These are phyloP conservation scores for Malthinus flaveolus DNA, from an alignment of 2,888 invertebrate species.

Conservation along the genomic window DNA sequence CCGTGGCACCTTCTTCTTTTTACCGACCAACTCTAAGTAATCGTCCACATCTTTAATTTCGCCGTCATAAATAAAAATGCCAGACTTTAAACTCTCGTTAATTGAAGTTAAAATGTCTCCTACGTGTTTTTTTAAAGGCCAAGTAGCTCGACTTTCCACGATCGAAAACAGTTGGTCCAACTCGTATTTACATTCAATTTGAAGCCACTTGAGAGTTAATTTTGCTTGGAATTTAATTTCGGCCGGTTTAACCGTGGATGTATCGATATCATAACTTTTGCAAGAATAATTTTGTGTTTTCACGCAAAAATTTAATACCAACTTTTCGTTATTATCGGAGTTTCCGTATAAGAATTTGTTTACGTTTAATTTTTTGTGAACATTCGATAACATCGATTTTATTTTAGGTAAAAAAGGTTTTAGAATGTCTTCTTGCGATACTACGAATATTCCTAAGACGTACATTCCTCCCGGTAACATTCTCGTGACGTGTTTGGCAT, in stretches of 20 bases:
- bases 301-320: conserved; percentile 65
- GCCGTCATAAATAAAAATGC: conserved; percentile 76
- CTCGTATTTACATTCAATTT: conserved; percentile 74
- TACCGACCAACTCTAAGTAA: conserved; percentile 65
- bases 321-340: conserved; percentile 61
- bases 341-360: conserved; percentile 67
- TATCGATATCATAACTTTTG: conserved; percentile 65
- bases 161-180: conserved; percentile 77
- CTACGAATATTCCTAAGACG: conserved; percentile 80
- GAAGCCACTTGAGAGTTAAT: conserved; percentile 69
- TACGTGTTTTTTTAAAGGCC: conserved; percentile 70
- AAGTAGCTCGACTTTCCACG: conserved; percentile 62
- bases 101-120: conserved; percentile 65
- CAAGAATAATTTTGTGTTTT: conserved; percentile 62
- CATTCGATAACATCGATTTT: conserved; percentile 60
- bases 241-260: conserved; percentile 63
- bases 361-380: conserved; percentile 59
- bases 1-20: conserved; percentile 61
- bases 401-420: conserved; percentile 62
- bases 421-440: conserved; percentile 68
- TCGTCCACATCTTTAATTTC: conserved; percentile 67
- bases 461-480: conserved; percentile 91
- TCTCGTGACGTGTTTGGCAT: conserved; percentile 83
- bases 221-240: conserved; percentile 78
- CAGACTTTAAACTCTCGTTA: conserved; percentile 62